Conservation (phyloP, 2,888 invertebrate genomes). For the Stomorhina lunata region DNA sequence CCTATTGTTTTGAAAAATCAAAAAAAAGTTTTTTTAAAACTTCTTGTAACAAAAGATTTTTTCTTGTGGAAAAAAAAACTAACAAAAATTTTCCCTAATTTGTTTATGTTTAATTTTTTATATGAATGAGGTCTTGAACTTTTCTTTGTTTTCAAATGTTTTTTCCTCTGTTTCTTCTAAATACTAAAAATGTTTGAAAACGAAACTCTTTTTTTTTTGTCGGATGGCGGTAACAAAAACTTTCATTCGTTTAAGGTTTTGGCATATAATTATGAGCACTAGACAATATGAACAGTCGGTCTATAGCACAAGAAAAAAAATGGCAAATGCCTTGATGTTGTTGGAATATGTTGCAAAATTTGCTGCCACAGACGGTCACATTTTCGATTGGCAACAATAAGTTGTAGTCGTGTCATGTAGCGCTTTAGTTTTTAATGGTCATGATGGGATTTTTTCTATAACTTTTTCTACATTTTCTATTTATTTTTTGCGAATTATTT, state of each 20-base stretch:
- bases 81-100: conserved; percentile 56
- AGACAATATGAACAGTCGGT: conserved; percentile 18
- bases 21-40: conserved; percentile 8
- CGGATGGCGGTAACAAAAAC: neutral
- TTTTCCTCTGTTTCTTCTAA: neutral
- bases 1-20: neutral
- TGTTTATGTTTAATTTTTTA: conserved; percentile 63
- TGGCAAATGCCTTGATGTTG: neutral
- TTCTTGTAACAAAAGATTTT: conserved; percentile 42
- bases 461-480: too few relatives aligned
- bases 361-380: conserved; percentile 26
- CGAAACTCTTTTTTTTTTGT: conserved; percentile 33
- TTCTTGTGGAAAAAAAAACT: neutral
- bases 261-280: conserved; percentile 58
- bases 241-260: conserved; percentile 48
- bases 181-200: conserved; percentile 38
- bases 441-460: conserved; percentile 39
- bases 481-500: conserved; percentile 39
- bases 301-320: conserved; percentile 5
- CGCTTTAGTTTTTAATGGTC: conserved; percentile 66
- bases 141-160: conserved; percentile 55
- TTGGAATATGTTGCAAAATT: conserved; percentile 1
- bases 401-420: conserved; percentile 65
- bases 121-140: conserved; percentile 61
- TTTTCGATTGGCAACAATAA: conserved; percentile 45